These are phyloP conservation scores for Liodrosophila aerea DNA, from an alignment of 2,888 invertebrate genomes.

Conservation along the genomic window DNA sequence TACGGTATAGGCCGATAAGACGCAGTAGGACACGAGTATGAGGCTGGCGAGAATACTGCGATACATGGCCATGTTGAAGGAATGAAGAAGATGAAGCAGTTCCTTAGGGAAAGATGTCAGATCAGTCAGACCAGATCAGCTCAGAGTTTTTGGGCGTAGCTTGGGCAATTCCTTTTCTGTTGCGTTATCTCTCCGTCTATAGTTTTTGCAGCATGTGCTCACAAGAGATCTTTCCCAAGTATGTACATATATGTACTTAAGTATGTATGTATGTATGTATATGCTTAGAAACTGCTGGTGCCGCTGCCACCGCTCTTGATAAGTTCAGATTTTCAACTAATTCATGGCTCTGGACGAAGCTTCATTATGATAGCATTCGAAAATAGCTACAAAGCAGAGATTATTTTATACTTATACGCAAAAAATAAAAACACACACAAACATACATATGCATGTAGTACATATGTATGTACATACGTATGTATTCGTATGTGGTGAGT, in stretches of 20 bases:
- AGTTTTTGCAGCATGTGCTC: constrained; percentile 18
- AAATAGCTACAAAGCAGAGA: constrained; percentile 44
- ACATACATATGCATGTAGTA: constrained; percentile 1
- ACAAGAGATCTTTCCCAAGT: no score
- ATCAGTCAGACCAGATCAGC: no score
- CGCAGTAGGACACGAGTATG: constrained; percentile 43
- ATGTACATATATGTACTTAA: no score
- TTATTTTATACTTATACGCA: constrained; percentile 45
- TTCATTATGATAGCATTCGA: constrained; percentile 33
- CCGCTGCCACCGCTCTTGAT: constrained; percentile 46
- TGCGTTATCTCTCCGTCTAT: no score
- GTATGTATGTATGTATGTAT: constrained; percentile 5
- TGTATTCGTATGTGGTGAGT: no score
- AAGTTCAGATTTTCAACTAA: constrained; percentile 72
- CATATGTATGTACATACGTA: no score
- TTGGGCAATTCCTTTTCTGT: no score
- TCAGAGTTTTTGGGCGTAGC: no score
- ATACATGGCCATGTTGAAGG: constrained; percentile 26
- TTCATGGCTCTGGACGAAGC: constrained; percentile 43
- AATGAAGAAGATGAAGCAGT: no score
- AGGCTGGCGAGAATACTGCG: constrained; percentile 26
- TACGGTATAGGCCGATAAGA: constrained; percentile 69
- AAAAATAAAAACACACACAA: constrained; percentile 17
- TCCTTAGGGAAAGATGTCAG: no score
- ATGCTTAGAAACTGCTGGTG: constrained; percentile 8